A percentile compares a stretch with the other conserved stretches of the same genome.
phyloP scores from a whole-genome alignment of 2,888 invertebrate species.

The Drosophila rubida region DNA sequence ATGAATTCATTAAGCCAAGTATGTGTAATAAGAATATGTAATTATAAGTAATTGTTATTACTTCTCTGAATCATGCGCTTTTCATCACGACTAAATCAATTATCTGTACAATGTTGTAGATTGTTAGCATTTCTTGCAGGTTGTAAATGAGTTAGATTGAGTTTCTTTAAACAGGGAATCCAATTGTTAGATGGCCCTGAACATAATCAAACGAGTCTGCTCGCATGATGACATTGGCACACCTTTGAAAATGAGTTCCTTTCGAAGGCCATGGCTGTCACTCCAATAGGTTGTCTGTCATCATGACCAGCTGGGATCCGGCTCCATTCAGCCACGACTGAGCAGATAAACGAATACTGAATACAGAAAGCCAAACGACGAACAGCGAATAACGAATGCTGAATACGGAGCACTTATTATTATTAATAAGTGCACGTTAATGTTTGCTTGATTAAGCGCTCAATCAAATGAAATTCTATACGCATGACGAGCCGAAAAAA shows the following conservation, averaged over 20 bases:
- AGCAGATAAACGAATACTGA: slow-evolving; percentile 64
- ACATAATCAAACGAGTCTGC: neutral
- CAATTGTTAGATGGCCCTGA: slow-evolving; percentile 1
- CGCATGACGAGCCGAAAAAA: slow-evolving; percentile 68
- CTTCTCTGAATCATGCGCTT: neutral
- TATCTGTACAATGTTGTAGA: neutral
- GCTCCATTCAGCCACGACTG: slow-evolving; percentile 74
- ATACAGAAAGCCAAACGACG: slow-evolving; percentile 34
- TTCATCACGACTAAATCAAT: neutral
- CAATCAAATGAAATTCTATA: slow-evolving; percentile 79
- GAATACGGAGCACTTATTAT: slow-evolving; percentile 67
- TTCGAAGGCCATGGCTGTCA: slow-evolving; percentile 15
- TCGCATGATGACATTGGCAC: slow-evolving; percentile 11
- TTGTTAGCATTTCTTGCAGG: neutral
- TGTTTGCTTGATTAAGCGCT: slow-evolving; percentile 80
- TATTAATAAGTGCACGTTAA: slow-evolving; percentile 77
- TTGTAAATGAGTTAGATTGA: too few species aligned
- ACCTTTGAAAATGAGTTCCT: slow-evolving; percentile 15
- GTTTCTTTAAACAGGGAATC: slow-evolving; percentile 5
- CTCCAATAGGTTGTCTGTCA: slow-evolving; percentile 36
- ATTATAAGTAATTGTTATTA: too few species aligned
- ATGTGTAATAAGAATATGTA: too few species aligned
- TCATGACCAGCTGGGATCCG: slow-evolving; percentile 49
- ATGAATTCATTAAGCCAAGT: too few species aligned
- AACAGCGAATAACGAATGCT: slow-evolving; percentile 26